phyloP scores from a whole-genome alignment of 1,140 invertebrate genomes.

The Drosophila pruinosa region DNA sequence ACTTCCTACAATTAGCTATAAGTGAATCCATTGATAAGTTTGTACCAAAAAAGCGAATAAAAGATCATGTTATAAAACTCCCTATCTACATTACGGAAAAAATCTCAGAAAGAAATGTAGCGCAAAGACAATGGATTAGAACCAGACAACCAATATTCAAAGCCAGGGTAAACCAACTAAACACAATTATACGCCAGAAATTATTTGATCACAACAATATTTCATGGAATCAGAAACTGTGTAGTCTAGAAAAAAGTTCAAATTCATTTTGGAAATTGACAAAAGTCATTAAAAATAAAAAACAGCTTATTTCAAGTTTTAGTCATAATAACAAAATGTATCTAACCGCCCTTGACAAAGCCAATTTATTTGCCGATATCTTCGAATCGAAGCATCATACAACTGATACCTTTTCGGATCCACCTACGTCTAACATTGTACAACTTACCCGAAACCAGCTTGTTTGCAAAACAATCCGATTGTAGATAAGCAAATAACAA shows the following conservation, averaged over 20 bases:
- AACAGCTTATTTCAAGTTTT: conserved; percentile 7
- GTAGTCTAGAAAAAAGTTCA: background rate
- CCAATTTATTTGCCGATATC: conserved; percentile 12
- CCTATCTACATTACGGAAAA: background rate
- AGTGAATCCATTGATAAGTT: conserved; percentile 2
- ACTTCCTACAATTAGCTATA: background rate
- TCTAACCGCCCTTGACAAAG: background rate
- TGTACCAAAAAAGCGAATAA: conserved; percentile 2
- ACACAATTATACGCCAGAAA: conserved; percentile 1
- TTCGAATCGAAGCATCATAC: conserved; percentile 6
- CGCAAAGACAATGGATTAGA: conserved; percentile 11
- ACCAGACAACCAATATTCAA: conserved; percentile 17
- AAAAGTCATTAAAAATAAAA: conserved; percentile 25
- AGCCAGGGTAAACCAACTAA: conserved; percentile 17
- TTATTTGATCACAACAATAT: conserved; percentile 5
- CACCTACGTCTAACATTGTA: background rate
- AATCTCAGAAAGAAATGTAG: conserved; percentile 3
- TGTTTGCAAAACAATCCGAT: no score
- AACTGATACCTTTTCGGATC: conserved; percentile 3
- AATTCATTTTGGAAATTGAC: conserved; percentile 16
- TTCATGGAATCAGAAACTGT: conserved; percentile 8
- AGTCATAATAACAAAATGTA: background rate
- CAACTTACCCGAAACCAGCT: no score
- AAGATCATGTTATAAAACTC: conserved; percentile 3
- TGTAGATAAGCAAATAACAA: no score